Evolutionary conservation across 2,113 vertebrate species (phyloP).

Genomic region (Xenopus laevis): DNA sequence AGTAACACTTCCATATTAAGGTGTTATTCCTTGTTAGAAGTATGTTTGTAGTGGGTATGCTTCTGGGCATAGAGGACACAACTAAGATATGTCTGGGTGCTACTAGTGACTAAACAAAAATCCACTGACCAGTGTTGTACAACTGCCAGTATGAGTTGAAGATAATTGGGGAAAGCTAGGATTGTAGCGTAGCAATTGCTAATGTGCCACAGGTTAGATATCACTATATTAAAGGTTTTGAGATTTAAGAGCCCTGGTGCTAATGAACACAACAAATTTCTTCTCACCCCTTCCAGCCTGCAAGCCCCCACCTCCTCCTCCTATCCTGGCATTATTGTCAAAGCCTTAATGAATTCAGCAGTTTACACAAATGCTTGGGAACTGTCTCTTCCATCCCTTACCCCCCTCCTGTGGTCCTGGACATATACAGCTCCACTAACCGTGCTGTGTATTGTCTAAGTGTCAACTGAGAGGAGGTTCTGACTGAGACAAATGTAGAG

Average conservation of each 20-base stretch:
- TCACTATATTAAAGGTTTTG: background rate
- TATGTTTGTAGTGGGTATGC: too few species aligned
- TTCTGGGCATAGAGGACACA: too few species aligned
- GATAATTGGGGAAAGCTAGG: background rate
- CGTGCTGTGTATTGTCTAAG: slow-evolving; percentile 39
- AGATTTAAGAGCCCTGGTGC: slow-evolving; percentile 38
- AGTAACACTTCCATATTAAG: too few species aligned
- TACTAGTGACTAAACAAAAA: too few species aligned
- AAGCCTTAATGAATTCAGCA: slow-evolving; percentile 84
- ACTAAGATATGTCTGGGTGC: too few species aligned
- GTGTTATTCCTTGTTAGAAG: too few species aligned
- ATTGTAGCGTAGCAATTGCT: background rate
- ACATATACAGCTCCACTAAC: slow-evolving; percentile 71
- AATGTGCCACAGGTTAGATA: background rate
- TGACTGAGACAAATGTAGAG: slow-evolving; percentile 1
- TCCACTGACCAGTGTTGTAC: too few species aligned
- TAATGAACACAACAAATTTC: slow-evolving; percentile 68
- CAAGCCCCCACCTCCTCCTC: slow-evolving; percentile 36
- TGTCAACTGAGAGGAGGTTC: slow-evolving; percentile 31
- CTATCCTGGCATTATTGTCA: slow-evolving; percentile 59
- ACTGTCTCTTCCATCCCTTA: slow-evolving; percentile 59
- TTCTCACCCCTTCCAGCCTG: slow-evolving; percentile 42
- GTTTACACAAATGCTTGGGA: slow-evolving; percentile 80
- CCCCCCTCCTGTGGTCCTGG: slow-evolving; percentile 60
- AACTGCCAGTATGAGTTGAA: too few species aligned